Percentiles rank a stretch among this genome's conserved stretches.
phyloP scores from a whole-genome alignment of 2,113 vertebrate species.

The Coptodon bakossiorum region DNA sequence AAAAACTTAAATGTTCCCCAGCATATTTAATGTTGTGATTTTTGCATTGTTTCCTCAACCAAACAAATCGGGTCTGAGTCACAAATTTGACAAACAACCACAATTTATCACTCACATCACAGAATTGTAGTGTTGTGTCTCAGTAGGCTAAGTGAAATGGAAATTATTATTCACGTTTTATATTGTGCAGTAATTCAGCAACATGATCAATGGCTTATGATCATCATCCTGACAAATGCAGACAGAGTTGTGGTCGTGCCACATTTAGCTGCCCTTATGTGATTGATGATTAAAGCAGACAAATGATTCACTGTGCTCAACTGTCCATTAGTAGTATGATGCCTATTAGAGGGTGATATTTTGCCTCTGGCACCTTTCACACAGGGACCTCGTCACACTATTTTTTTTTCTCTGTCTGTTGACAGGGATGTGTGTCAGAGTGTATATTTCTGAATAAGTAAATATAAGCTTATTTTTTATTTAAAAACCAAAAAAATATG shows the following conservation, averaged over 20 bases:
- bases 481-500: neutral
- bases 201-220: slow-evolving; percentile 21
- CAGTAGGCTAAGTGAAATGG: neutral
- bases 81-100: neutral
- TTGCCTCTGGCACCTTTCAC: slow-evolving; percentile 44
- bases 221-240: slow-evolving; percentile 28
- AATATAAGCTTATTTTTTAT: neutral
- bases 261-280: slow-evolving; percentile 34
- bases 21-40: neutral
- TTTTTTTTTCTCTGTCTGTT: slow-evolving; percentile 3
- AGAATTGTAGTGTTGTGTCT: neutral
- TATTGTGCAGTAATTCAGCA: neutral
- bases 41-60: neutral
- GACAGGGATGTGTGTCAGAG: neutral
- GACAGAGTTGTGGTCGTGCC: slow-evolving; percentile 23
- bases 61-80: neutral
- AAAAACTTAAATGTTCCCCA: neutral
- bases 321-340: slow-evolving; percentile 52
- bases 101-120: neutral
- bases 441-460: neutral
- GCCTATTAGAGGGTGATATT: slow-evolving; percentile 40
- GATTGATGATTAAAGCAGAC: slow-evolving; percentile 49
- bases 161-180: slow-evolving; percentile 27
- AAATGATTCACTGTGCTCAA: slow-evolving; percentile 64
- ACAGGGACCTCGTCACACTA: neutral